These are phyloP conservation scores for Xanthostigma xanthostigma DNA, from an alignment of 2,888 invertebrate genomes.

Conservation along the genomic window DNA sequence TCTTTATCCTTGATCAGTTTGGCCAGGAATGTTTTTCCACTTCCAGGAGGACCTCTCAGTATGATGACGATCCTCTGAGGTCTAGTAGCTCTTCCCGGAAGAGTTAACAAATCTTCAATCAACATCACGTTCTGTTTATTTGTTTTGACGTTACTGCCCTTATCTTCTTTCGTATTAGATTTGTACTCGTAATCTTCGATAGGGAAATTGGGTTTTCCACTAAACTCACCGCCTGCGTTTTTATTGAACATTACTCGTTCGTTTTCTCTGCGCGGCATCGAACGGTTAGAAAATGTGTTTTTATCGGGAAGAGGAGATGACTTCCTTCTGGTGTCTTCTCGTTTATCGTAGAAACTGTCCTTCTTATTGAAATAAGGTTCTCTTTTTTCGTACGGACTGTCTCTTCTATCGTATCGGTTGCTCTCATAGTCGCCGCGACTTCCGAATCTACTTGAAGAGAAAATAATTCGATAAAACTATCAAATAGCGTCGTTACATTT, in stretches of 20 bases:
- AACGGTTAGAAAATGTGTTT: not conserved
- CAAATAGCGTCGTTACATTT: too few relatives aligned
- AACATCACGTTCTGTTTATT: slow-evolving; percentile 35
- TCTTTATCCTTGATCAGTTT: slow-evolving; percentile 72
- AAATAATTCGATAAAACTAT: too few relatives aligned
- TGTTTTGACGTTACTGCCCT: slow-evolving; percentile 14
- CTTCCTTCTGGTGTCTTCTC: not conserved
- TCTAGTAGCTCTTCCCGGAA: slow-evolving; percentile 65
- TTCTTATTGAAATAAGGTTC: not conserved
- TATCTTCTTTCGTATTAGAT: slow-evolving; percentile 12
- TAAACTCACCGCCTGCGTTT: slow-evolving; percentile 19
- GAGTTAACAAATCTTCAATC: slow-evolving; percentile 70
- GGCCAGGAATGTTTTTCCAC: slow-evolving; percentile 84
- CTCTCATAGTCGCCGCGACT: too few relatives aligned
- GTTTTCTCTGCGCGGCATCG: not conserved
- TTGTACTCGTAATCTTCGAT: slow-evolving; percentile 17
- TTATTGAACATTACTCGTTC: slow-evolving; percentile 20
- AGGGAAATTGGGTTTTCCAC: slow-evolving; percentile 4
- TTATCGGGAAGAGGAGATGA: not conserved
- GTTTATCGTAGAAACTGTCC: not conserved
- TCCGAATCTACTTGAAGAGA: too few relatives aligned
- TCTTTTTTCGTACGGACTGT: not conserved
- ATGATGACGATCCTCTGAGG: slow-evolving; percentile 74
- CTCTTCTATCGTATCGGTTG: too few relatives aligned
- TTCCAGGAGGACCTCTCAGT: slow-evolving; percentile 83